Evolutionary conservation across 2,797 vertebrate species (phyloP), one percentile per base, ranked within the genome.

Genomic region (Pempheris klunzingeri): DNA sequence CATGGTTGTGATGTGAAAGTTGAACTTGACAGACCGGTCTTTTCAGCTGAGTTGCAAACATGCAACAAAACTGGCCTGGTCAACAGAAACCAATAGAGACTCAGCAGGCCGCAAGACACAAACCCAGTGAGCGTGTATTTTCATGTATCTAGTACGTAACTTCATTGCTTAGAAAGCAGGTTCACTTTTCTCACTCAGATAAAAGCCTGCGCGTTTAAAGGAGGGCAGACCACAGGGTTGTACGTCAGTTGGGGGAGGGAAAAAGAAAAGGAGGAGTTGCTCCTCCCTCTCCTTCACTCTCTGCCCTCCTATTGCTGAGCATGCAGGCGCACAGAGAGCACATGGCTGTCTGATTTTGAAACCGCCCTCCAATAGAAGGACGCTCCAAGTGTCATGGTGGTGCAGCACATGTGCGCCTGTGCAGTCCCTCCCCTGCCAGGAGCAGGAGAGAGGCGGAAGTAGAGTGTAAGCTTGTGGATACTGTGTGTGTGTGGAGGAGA

Each of bases 331-430:
- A 57, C 14, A 43, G 24, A 14, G 64, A 87, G 77, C 92, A 91
- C 90, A 85, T 91, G 88, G 86, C 57, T 60, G 60, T 4, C 13
- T 46, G 77, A 7, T 65, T 90, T 87, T 82, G 49, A 90, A 91
- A 78, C 57, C 15, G 2, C 15, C 64, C 64, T 74, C 71, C 73
- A 83, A 71, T 74, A 69, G 80, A 26, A 41, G 53, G 38, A 49
- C 28, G 24, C 52, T 58, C 22, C 24, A 44, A 47, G 57, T 15
- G 68, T 71, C 65, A 75, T 28, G 61, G 58, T 52, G 57, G 58
- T 5, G 38, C n/a, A 61, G 74, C 38, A 41, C 75, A 36, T 61
- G 76, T 84, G 84, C 87, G 90, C 84, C 11, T 93, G 92, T 49
- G 71, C 74, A 64, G 65, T 57, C 22, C 57, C 82, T 76, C 83